A percentile compares a stretch with the other conserved stretches of the same genome.
Evolutionary conservation across 2,797 vertebrate species (phyloP).

Genomic region (Xyrichtys novacula): DNA sequence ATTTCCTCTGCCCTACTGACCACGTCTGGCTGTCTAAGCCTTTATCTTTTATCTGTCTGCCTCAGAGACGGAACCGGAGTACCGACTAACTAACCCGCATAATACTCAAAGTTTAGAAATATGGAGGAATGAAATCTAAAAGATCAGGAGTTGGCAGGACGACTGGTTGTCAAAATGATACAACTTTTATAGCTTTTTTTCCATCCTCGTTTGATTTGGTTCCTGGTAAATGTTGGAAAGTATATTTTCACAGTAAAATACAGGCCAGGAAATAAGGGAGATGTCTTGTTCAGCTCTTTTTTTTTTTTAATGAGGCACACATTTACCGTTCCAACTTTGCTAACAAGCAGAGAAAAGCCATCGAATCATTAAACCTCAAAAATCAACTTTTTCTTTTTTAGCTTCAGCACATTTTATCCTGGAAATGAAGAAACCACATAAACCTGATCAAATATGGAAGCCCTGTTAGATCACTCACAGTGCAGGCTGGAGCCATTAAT

Average conservation of each 20-base stretch:
- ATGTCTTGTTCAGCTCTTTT: not conserved
- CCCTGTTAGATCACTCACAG: conserved; percentile 10
- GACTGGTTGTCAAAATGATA: conserved; percentile 5
- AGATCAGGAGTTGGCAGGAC: conserved; percentile 26
- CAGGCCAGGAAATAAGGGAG: conserved; percentile 28
- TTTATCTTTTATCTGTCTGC: conserved; percentile 71
- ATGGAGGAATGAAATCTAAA: conserved; percentile 18
- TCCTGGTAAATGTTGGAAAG: conserved; percentile 13
- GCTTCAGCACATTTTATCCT: conserved; percentile 16
- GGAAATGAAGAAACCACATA: conserved; percentile 10
- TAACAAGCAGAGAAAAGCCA: conserved; percentile 42
- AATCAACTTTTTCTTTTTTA: conserved; percentile 16
- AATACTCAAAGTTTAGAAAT: conserved; percentile 36
- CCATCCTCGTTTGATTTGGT: conserved; percentile 5
- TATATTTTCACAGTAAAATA: conserved; percentile 22
- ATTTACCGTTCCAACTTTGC: conserved; percentile 33
- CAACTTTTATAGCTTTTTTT: conserved; percentile 16
- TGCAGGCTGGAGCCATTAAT: conserved; percentile 60
- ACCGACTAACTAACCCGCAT: conserved; percentile 10
- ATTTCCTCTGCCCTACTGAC: conserved; percentile 77
- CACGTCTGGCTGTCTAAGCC: conserved; percentile 71
- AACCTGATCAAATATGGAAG: conserved; percentile 9
- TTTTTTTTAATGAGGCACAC: not conserved
- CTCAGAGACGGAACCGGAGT: conserved; percentile 30
- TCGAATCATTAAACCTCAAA: conserved; percentile 19